These are phyloP conservation scores for Panurus biarmicus DNA, from an alignment of 2,113 vertebrate species.

Conservation along the genomic window DNA sequence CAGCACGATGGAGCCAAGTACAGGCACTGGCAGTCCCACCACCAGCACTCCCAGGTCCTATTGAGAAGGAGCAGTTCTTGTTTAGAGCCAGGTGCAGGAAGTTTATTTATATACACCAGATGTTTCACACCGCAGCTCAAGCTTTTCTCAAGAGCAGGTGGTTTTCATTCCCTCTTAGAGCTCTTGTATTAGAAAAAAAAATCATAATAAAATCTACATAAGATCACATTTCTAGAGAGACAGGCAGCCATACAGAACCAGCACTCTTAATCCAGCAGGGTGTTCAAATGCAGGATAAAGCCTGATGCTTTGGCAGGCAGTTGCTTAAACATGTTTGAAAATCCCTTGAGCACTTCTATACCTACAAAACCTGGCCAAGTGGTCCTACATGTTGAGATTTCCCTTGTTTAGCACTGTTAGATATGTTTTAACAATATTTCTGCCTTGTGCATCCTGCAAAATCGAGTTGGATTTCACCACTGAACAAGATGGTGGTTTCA, in stretches of 20 bases:
- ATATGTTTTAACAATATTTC: not conserved
- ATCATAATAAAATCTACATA: not conserved
- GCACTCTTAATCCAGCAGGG: not conserved
- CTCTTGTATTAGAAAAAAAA: not conserved
- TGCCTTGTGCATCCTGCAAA: not conserved
- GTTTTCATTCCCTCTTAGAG: not conserved
- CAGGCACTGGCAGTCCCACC: not conserved
- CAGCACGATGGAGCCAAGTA: rapidly evolving
- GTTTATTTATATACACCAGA: not conserved
- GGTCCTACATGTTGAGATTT: not conserved
- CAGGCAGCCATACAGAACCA: not conserved
- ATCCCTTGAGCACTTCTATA: not conserved
- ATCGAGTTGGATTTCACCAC: not conserved
- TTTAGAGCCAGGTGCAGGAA: not conserved
- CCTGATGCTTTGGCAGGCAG: not conserved
- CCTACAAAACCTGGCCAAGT: not conserved
- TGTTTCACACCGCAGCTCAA: not conserved
- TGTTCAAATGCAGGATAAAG: not conserved
- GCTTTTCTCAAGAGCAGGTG: not conserved
- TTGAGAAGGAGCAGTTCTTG: rapidly evolving
- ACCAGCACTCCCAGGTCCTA: not conserved
- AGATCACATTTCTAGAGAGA: not conserved
- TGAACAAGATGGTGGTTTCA: not conserved
- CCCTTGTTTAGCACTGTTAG: not conserved
- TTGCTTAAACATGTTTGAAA: not conserved